Base-by-base conservation (phyloP, 2,888 invertebrate species). In the Herminia tarsipennalis region DNA sequence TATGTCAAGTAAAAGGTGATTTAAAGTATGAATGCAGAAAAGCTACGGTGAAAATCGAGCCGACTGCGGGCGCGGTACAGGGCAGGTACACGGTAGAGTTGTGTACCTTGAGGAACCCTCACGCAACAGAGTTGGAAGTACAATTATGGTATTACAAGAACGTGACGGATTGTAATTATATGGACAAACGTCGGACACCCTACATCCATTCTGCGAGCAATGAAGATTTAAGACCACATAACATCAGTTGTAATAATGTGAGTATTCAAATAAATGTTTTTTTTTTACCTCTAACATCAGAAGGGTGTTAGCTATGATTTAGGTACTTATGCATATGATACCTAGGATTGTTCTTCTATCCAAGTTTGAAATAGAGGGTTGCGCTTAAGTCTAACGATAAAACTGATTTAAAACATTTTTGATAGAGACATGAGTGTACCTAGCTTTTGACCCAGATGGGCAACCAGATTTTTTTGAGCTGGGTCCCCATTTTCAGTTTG, bases 1-100 rank as follows among this genome's bases (percentile, higher is more conserved):
- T 58, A 29, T 38, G 49, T 21, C 59, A 49, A 20, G 50, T 42
- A 32, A 39, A 42, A 16, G 70, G 66, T 9, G 24, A 21, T 20
- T 18, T 10, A 52, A 52, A 21, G 6, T 58, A 64, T 36, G 66
- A 39, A 37, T 83, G 84, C 50, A 72, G 61, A 28, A 18, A 10
- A 4, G 38, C 53, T 4, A 32, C 38, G 3, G 52, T 70, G 41
- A 63, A 65, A 5, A 68, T 83, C 17, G 55, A 44, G 20, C 72
- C 72, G 0, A 59, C 73, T 0, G 9, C 25, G 1, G 76, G 76
- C 28, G 64, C 65, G 0, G 66, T 78, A 0, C 28, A 16, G 2
- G 85, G 81, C n/a, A 71, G 86, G 3, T 86, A 85, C 51, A 63
- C 48, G 2, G 63, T 77, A 2, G 66, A 78, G 33, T 73, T 77